Base-by-base conservation (phyloP, 2,888 invertebrate species). In the Pyrocoelia pectoralis region DNA sequence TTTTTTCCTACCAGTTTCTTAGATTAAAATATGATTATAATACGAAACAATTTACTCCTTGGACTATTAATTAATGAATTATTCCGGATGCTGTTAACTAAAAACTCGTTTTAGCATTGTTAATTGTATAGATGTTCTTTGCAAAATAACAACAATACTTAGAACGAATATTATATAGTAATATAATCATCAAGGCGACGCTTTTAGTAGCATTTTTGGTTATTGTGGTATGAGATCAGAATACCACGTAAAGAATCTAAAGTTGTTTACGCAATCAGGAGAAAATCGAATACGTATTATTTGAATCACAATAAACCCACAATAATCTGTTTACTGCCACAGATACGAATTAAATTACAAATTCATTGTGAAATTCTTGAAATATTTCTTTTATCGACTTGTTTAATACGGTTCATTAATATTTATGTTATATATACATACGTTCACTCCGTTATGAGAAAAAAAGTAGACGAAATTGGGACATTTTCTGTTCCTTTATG, bases 1-100 rank as follows among this genome's bases (percentile, higher is more conserved):
- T 24, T 24, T 51, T 51, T 24, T 12, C 28, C 14, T 29, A 29
- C 28, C 50, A 28, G 29, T 51, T 51, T 46, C 24, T n/a, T n/a
- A 24, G 18, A 14, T 49, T 24, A 18, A 18, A 49, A 49, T 49
- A n/a, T 49, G 19, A 49, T 49, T 49, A 18, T 49, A 18, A 49
- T 49, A 6, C 9, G 8, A 49, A 18, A 49, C 18, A 14, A 17
- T 17, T 49, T 49, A n/a, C n/a, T n/a, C n/a, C n/a, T n/a, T n/a
- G n/a, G n/a, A n/a, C n/a, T n/a, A n/a, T n/a, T n/a, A n/a, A n/a
- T n/a, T n/a, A n/a, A n/a, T n/a, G n/a, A n/a, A n/a, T n/a, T n/a
- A n/a, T n/a, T n/a, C n/a, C n/a, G n/a, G n/a, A n/a, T n/a, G n/a
- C n/a, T n/a, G n/a, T n/a, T n/a, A n/a, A n/a, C n/a, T n/a, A n/a